Percentiles rank a stretch among this genome's conserved stretches.
Evolutionary conservation across 2,113 vertebrate species (phyloP).

Genomic region (Austrofundulus limnaeus): DNA sequence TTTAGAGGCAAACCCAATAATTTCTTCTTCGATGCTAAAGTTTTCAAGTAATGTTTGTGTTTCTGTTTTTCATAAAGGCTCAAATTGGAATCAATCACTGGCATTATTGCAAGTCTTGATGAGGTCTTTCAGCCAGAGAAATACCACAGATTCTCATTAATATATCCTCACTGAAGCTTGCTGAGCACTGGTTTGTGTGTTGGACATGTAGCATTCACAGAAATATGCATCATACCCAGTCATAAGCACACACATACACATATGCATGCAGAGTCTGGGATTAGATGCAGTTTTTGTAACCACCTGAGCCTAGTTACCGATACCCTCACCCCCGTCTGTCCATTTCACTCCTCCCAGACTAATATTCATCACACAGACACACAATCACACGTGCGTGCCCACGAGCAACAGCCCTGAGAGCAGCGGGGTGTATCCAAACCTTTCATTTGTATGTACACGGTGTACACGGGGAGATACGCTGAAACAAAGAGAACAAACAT

Average conservation of each 20-base stretch:
- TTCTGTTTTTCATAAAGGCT: slow-evolving; percentile 31
- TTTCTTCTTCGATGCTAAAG: slow-evolving; percentile 17
- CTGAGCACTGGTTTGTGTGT: slow-evolving; percentile 3
- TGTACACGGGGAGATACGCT: slow-evolving; percentile 55
- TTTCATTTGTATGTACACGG: slow-evolving; percentile 77
- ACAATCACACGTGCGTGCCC: slow-evolving; percentile 24
- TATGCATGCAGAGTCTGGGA: slow-evolving; percentile 5
- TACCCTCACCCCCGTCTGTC: slow-evolving; percentile 32
- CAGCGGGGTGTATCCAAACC: slow-evolving; percentile 75
- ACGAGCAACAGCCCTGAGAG: slow-evolving; percentile 55
- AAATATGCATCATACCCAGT: slow-evolving; percentile 8
- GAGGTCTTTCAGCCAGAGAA: slow-evolving; percentile 27
- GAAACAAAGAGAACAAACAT: slow-evolving; percentile 72
- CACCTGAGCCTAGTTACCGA: slow-evolving; percentile 63
- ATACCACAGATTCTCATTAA: slow-evolving; percentile 22
- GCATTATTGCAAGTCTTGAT: slow-evolving; percentile 17
- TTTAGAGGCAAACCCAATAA: slow-evolving; percentile 47
- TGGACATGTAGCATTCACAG: slow-evolving; percentile 1
- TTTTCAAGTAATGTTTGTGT: slow-evolving; percentile 36
- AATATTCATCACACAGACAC: slow-evolving; percentile 48
- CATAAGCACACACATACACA: not conserved
- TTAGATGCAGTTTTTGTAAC: slow-evolving; percentile 43
- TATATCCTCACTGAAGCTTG: not conserved
- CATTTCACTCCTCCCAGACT: slow-evolving; percentile 21
- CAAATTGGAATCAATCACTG: slow-evolving; percentile 35